Evolutionary conservation across 2,888 invertebrate species (phyloP), one percentile per base, ranked within the genome.

Genomic region (Cerastis rubricosa): DNA sequence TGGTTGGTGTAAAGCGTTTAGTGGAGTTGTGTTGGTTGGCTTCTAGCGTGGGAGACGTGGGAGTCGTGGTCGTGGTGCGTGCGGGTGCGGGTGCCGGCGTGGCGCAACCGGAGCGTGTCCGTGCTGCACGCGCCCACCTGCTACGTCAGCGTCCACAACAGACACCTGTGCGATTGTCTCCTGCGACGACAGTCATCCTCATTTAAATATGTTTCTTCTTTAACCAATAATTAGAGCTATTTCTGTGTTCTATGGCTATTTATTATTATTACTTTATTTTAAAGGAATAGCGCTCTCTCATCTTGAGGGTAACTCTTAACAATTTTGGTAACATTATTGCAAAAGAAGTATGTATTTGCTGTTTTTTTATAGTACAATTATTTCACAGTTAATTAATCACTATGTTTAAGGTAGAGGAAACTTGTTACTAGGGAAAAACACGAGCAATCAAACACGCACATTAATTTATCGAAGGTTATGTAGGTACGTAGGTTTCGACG

Each of bases 71-170:
- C 91, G 51, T 92, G 93, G 92, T 83, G 89, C 57, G 85, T 89
- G 86, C 87, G 92, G 80, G 89, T 90, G 73, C 90, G 91, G 51
- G 90, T 91, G 91, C 77, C 94, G 90, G 91, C 92, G 83, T 93
- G 92, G 93, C 92, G 93, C 40, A 87, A 90, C 69, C 90, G 92
- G 76, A 91, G 90, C 85, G 91, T 91, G 78, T 89, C 91, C 45
- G 86, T 90, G 67, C 88, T 92, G 68, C 96, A 96, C 87, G 95
- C 96, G 71, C 93, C 95, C 12, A 87, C 91, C 49, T 96, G 96
- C 92, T 90, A 93, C 84, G 91, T 95, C 85, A 91, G 93, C 57
- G 91, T 93, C 73, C 90, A 90, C 79, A 87, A 92, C 74, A 85
- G 88, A 73, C 92, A 91, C 65, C 91, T 90, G 82, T 96, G 96